Evolutionary conservation across 2,113 vertebrate species (phyloP).

Genomic region (Lutjanus erythropterus): DNA sequence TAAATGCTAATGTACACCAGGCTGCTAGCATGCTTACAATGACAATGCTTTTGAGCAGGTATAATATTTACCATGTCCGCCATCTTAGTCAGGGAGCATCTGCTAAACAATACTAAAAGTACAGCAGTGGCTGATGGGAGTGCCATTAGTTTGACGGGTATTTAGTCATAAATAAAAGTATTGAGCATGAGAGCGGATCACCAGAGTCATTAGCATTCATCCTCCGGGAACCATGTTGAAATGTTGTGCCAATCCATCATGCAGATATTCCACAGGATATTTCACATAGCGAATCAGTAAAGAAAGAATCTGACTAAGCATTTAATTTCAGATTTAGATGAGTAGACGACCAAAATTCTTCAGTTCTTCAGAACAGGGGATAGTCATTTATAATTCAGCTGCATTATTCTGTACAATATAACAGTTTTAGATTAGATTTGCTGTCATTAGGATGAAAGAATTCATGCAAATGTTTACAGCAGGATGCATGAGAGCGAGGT

Average conservation of each 20-base stretch:
- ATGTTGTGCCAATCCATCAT: not conserved
- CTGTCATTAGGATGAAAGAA: too few species aligned
- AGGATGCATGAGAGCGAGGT: too few species aligned
- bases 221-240: not conserved
- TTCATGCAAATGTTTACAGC: too few species aligned
- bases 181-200: not conserved
- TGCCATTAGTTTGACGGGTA: too few species aligned
- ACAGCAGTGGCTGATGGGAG: not conserved
- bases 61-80: not conserved
- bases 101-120: not conserved
- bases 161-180: not conserved
- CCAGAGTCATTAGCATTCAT: not conserved
- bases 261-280: not conserved
- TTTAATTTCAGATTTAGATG: not conserved
- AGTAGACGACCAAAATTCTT: too few species aligned
- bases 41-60: not conserved
- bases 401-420: too few species aligned
- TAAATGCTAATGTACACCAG: not conserved
- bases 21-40: too few species aligned
- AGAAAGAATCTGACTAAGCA: not conserved
- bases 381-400: too few species aligned
- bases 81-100: too few species aligned
- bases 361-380: too few species aligned
- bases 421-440: too few species aligned
- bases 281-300: not conserved